Base-by-base conservation (phyloP, 1,140 invertebrate genomes). In the Drosophila melanica region DNA sequence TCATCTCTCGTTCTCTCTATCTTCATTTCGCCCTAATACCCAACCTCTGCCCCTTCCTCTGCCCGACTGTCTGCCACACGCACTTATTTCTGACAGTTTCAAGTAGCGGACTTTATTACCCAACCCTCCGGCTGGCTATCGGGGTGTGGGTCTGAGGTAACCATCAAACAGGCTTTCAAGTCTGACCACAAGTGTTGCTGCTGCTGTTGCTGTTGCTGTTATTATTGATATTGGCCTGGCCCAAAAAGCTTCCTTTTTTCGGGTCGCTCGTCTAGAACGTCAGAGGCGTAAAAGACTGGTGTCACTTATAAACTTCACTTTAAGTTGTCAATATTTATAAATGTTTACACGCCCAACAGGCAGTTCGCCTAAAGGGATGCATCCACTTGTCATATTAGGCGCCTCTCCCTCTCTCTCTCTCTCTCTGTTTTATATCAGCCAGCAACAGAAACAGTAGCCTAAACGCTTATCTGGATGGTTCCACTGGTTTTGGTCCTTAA, bases 271-370 rank as follows among this genome's bases (percentile, higher is more conserved):
- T 70, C 14, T 42, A 50, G 33, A 12, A 4, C 4, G 11, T 35
- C 33, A 10, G 33, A n/a, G 58, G 48, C 39, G 63, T 54, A 23
- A 23, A 16, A 27, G 68, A 47, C 68, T 67, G 79, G 72, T 87
- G 84, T 89, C 82, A 87, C 84, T 87, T 89, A 76, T 82, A 89
- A 87, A 89, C 79, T 79, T 89, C 76, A 87, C 84, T 87, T 89
- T 73, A 87, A 87, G 82, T 77, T 87, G 82, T 87, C 82, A 87
- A 87, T 87, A 82, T 89, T 89, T 89, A 82, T 87, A 87, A 89
- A 89, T 87, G 75, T 87, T 89, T 79, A 89, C 79, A 87, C 76
- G 67, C 63, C 77, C 62, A 48, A 55, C 53, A 57, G 72, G 30
- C 41, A 59, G 62, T 12, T n/a, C 59, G n/a, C 66, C 35, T 30